Percentiles rank a stretch among this genome's conserved stretches.
Evolutionary conservation across 2,113 vertebrate species (phyloP).

Genomic region (Aldabrachelys gigantea): DNA sequence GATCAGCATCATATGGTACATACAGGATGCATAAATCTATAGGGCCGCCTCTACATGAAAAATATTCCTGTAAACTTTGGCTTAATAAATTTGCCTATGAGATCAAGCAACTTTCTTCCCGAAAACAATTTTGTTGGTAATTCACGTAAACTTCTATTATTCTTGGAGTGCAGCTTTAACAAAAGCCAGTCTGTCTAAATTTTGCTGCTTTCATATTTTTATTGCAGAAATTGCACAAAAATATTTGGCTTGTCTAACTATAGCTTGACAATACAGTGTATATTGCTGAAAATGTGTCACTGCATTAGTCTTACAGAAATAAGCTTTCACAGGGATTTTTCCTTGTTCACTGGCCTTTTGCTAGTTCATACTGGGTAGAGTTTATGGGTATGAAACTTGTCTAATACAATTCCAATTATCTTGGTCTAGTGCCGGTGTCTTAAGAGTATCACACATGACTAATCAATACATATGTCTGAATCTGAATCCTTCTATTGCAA

Average conservation of each 20-base stretch:
- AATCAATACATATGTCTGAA: slow-evolving; percentile 8
- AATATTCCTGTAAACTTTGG: slow-evolving; percentile 31
- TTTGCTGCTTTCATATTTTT: slow-evolving; percentile 73
- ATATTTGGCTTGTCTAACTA: slow-evolving; percentile 75
- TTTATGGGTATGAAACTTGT: slow-evolving; percentile 49
- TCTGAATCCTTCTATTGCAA: neutral
- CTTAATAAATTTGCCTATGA: slow-evolving; percentile 59
- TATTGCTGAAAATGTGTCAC: slow-evolving; percentile 76
- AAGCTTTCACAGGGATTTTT: slow-evolving; percentile 30
- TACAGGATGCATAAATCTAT: neutral
- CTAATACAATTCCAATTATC: slow-evolving; percentile 54
- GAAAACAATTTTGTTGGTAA: slow-evolving; percentile 64
- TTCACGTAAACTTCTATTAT: slow-evolving; percentile 65
- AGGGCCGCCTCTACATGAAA: neutral
- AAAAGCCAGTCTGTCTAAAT: slow-evolving; percentile 74
- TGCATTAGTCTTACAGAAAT: slow-evolving; percentile 70
- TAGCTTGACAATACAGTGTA: slow-evolving; percentile 63
- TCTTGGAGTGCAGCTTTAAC: slow-evolving; percentile 70
- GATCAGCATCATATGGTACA: neutral
- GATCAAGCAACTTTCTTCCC: slow-evolving; percentile 52
- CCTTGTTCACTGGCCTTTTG: slow-evolving; percentile 64
- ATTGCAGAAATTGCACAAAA: slow-evolving; percentile 75
- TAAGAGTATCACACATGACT: neutral
- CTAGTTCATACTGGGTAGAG: slow-evolving; percentile 56
- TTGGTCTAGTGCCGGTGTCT: neutral